Conservation (phyloP, 1,140 invertebrate species). For the Spodoptera litura region DNA sequence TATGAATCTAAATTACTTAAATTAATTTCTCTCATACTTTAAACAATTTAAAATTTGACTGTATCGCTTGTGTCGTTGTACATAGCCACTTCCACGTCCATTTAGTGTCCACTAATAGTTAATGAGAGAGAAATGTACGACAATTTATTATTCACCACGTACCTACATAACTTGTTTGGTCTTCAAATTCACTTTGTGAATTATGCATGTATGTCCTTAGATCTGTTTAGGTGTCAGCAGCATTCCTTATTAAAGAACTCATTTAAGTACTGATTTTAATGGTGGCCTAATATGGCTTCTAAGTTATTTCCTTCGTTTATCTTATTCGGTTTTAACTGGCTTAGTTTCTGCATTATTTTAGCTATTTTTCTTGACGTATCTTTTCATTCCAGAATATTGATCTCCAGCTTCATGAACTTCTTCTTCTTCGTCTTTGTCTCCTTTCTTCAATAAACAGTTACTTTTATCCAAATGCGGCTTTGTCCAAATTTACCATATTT, state of each 20-base stretch:
- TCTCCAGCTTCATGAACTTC: too few relatives aligned
- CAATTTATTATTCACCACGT: slow-evolving; percentile 20
- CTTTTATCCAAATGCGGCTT: not conserved
- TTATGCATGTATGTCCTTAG: slow-evolving; percentile 19
- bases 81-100: slow-evolving; percentile 14
- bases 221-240: slow-evolving; percentile 1
- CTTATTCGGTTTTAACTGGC: too few relatives aligned
- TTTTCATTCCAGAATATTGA: too few relatives aligned
- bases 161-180: slow-evolving; percentile 31
- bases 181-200: slow-evolving; percentile 15
- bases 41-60: not conserved
- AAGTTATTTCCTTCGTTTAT: too few relatives aligned
- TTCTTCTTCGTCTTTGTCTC: too few relatives aligned
- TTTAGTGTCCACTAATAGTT: slow-evolving; percentile 32
- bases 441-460: too few relatives aligned
- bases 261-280: not conserved
- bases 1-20: not conserved
- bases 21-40: slow-evolving; percentile 3
- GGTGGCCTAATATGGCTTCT: too few relatives aligned
- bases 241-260: not conserved
- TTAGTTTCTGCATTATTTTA: too few relatives aligned
- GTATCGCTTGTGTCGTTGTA: slow-evolving; percentile 14
- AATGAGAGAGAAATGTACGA: slow-evolving; percentile 34
- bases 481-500: slow-evolving; percentile 4
- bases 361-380: too few relatives aligned